These are phyloP conservation scores for Lordiphosa stackelbergi DNA, from an alignment of 1,140 invertebrate genomes.

Conservation along the genomic window DNA sequence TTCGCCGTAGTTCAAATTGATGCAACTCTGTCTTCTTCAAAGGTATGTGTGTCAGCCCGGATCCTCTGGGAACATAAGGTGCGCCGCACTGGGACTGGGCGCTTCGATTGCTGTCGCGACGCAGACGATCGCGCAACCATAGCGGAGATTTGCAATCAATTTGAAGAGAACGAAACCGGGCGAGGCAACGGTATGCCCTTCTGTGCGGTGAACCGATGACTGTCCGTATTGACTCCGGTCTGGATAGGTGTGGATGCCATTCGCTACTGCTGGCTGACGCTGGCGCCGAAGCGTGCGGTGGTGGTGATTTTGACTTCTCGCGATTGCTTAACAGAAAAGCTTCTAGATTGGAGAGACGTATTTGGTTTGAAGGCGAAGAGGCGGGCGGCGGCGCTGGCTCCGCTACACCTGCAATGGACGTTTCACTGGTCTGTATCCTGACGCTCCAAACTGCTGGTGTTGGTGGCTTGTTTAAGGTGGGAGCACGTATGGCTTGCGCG, in stretches of 20 bases:
- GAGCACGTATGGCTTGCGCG: conserved; percentile 59
- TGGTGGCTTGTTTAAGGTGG: conserved; percentile 7
- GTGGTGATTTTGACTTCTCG: conserved; percentile 75
- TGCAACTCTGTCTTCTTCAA: conserved; percentile 56
- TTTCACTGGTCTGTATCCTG: conserved; percentile 46
- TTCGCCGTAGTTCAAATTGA: conserved; percentile 68
- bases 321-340: conserved; percentile 66
- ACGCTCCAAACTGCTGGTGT: conserved; percentile 43
- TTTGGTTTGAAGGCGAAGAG: conserved; percentile 66
- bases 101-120: conserved; percentile 63
- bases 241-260: conserved; percentile 70
- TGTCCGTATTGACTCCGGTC: conserved; percentile 79
- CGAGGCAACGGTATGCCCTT: conserved; percentile 83
- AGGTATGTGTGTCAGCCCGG: conserved; percentile 71
- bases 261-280: conserved; percentile 67
- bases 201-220: conserved; percentile 80
- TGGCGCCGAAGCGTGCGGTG: conserved; percentile 65
- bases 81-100: conserved; percentile 45
- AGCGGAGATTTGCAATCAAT: conserved; percentile 82
- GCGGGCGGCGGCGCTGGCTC: conserved; percentile 20
- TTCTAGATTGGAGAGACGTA: conserved; percentile 76
- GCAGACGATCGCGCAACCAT: conserved; percentile 63
- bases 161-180: conserved; percentile 90
- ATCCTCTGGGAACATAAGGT: conserved; percentile 23
- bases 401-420: conserved; percentile 9